A percentile compares a stretch with the other conserved stretches of the same genome.
These are phyloP conservation scores for Hydrolagus colliei DNA, from an alignment of 2,797 vertebrate genomes.

Conservation along the genomic window DNA sequence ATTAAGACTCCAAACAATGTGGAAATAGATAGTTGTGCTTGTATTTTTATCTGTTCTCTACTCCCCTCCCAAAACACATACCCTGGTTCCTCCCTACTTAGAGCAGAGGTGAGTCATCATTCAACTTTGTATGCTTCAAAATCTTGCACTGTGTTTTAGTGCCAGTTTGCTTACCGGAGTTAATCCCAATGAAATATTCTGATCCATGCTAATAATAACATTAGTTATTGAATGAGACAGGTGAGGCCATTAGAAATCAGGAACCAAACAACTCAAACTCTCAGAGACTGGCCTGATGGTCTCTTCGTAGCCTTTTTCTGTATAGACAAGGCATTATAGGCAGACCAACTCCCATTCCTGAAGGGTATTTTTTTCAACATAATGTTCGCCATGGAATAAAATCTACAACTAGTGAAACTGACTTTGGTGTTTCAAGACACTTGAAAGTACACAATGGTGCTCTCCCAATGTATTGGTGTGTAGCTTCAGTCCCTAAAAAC, in stretches of 20 bases:
- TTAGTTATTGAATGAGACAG: slow-evolving; percentile 28
- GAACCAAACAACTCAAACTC: neutral
- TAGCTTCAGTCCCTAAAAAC: neutral
- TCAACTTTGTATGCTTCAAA: slow-evolving; percentile 11
- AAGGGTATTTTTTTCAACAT: slow-evolving; percentile 26
- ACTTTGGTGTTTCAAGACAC: too few species aligned
- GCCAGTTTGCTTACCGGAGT: slow-evolving; percentile 15
- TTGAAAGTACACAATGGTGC: too few species aligned
- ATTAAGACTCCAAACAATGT: slow-evolving; percentile 18
- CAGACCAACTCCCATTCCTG: slow-evolving; percentile 23
- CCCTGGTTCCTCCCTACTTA: neutral
- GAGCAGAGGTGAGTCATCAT: slow-evolving; percentile 19
- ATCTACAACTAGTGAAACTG: too few species aligned
- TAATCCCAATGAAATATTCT: slow-evolving; percentile 26
- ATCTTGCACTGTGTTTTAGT: slow-evolving; percentile 4
- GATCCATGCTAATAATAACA: slow-evolving; percentile 24
- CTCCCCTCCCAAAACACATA: neutral
- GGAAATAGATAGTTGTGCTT: neutral
- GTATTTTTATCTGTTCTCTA: neutral
- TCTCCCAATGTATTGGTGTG: neutral
- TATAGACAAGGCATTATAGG: neutral
- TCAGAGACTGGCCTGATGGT: slow-evolving; percentile 4
- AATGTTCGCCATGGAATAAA: neutral
- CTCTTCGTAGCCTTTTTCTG: neutral
- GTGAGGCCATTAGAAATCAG: slow-evolving; percentile 31